Percentiles rank a stretch among this genome's conserved stretches.
These are phyloP conservation scores for Pseudopodoces humilis DNA, from an alignment of 2,113 vertebrate species.

Conservation along the genomic window DNA sequence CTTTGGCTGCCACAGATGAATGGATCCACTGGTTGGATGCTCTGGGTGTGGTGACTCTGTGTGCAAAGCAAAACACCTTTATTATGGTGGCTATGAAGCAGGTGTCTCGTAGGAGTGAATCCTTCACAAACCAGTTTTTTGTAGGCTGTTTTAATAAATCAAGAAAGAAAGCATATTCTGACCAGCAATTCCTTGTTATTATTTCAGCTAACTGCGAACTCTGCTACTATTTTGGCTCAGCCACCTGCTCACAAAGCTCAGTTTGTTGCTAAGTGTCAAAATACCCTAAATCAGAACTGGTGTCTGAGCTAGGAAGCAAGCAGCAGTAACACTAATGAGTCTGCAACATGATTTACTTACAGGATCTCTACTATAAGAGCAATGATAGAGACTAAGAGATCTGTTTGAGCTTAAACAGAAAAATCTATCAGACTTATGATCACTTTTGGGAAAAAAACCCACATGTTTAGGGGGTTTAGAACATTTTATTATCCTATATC, in stretches of 20 bases:
- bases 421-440: background rate
- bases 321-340: slow-evolving; percentile 64
- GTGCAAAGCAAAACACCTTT: slow-evolving; percentile 9
- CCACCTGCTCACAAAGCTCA: slow-evolving; percentile 69
- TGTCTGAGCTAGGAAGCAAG: slow-evolving; percentile 63
- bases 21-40: background rate
- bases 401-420: background rate
- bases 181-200: slow-evolving; percentile 66
- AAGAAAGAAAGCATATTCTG: slow-evolving; percentile 61
- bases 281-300: slow-evolving; percentile 67
- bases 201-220: slow-evolving; percentile 63
- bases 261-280: slow-evolving; percentile 72
- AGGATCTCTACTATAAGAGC: slow-evolving; percentile 30
- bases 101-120: slow-evolving; percentile 45
- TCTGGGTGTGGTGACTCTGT: background rate
- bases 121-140: background rate
- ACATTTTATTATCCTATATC: background rate
- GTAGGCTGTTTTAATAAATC: slow-evolving; percentile 54
- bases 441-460: background rate
- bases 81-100: background rate
- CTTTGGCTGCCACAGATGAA: background rate
- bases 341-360: slow-evolving; percentile 53
- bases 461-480: background rate
- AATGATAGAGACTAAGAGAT: background rate
- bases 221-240: slow-evolving; percentile 70